phyloP scores from a whole-genome alignment of 2,113 vertebrate species.

The Canis aureus region DNA sequence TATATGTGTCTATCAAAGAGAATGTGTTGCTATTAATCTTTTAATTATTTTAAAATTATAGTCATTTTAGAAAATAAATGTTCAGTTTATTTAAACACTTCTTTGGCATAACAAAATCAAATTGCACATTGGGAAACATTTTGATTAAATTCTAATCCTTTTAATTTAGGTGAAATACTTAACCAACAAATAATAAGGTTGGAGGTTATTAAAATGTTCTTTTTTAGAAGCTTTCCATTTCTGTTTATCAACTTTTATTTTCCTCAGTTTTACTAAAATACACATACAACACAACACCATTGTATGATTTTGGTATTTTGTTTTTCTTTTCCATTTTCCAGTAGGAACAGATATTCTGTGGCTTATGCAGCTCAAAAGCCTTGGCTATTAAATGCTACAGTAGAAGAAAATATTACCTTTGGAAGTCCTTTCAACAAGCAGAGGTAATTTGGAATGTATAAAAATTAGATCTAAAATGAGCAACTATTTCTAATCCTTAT shows the following conservation, averaged over 20 bases:
- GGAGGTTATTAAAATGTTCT: constrained; percentile 55
- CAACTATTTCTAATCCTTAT: background rate
- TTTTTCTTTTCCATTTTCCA: constrained; percentile 76
- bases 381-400: constrained; percentile 97
- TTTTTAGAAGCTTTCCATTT: constrained; percentile 55
- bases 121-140: background rate
- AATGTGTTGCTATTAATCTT: background rate
- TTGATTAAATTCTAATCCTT: constrained; percentile 22
- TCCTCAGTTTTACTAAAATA: background rate
- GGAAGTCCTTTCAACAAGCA: constrained; percentile 97
- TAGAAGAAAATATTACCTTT: constrained; percentile 99
- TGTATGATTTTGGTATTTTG: background rate
- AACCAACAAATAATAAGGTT: constrained; percentile 24
- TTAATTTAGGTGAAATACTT: constrained; percentile 41
- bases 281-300: background rate
- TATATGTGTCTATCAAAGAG: background rate
- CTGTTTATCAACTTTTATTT: constrained; percentile 10
- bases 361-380: constrained; percentile 98
- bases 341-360: constrained; percentile 96
- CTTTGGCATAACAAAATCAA: background rate
- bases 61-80: constrained; percentile 23
- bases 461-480: background rate
- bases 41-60: constrained; percentile 20
- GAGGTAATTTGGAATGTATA: constrained; percentile 88
- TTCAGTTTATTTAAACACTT: constrained; percentile 7